phyloP scores from a whole-genome alignment of 2,888 invertebrate species.

The Campaea margaritaria region DNA sequence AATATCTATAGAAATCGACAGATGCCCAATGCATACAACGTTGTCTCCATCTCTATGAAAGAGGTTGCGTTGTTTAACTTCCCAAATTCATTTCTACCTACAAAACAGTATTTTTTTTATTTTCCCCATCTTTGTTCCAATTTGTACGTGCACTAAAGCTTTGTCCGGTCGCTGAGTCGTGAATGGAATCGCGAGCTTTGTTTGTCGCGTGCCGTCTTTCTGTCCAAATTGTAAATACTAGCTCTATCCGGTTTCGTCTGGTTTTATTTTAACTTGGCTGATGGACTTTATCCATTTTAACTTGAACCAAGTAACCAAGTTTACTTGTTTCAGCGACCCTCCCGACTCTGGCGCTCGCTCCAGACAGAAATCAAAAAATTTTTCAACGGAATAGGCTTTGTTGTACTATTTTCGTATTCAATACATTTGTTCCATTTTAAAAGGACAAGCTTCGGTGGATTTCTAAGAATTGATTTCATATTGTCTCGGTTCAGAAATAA shows the following conservation, averaged over 20 bases:
- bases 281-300: slow-evolving; percentile 4
- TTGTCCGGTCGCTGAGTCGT: slow-evolving; percentile 8
- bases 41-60: no score
- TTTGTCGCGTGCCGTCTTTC: slow-evolving; percentile 2
- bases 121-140: background rate
- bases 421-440: slow-evolving; percentile 21
- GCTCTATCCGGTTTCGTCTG: background rate
- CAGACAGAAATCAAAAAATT: slow-evolving; percentile 21
- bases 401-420: slow-evolving; percentile 29
- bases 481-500: background rate
- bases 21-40: no score
- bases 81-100: no score
- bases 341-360: background rate
- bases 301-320: slow-evolving; percentile 11
- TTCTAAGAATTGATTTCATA: slow-evolving; percentile 12
- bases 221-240: slow-evolving; percentile 7
- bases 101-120: background rate
- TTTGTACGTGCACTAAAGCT: slow-evolving; percentile 9
- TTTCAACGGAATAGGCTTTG: slow-evolving; percentile 19
- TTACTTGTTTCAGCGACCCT: slow-evolving; percentile 10
- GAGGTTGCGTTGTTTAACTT: no score
- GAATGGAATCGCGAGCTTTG: slow-evolving; percentile 8
- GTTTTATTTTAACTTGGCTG: slow-evolving; percentile 1
- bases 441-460: slow-evolving; percentile 22
- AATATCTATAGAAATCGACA: no score